Conservation (phyloP, 2,797 vertebrate genomes). For the Onychomys leucogaster region DNA sequence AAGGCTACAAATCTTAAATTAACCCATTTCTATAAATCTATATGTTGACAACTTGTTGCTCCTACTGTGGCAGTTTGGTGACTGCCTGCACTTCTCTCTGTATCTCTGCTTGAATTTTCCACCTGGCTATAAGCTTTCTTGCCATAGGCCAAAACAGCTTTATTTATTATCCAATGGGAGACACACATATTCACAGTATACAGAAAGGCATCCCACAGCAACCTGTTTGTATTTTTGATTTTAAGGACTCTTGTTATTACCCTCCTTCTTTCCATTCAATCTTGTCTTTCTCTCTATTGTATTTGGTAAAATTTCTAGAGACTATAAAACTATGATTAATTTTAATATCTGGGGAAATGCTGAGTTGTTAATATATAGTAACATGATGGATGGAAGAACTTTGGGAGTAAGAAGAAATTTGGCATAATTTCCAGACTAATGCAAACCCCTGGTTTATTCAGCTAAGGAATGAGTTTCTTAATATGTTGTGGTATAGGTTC, state of each 20-base stretch:
- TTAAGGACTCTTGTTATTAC: background rate
- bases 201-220: too few relatives aligned
- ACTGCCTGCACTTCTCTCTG: too few relatives aligned
- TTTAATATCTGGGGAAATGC: background rate
- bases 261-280: background rate
- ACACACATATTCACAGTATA: too few relatives aligned
- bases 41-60: too few relatives aligned
- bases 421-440: background rate
- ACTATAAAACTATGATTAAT: background rate
- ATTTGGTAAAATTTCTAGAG: background rate
- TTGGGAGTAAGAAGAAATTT: background rate
- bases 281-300: background rate
- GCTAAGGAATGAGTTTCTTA: background rate
- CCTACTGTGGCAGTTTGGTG: too few relatives aligned
- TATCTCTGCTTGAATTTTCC: too few relatives aligned
- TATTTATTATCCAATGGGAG: too few relatives aligned
- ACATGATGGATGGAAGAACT: background rate
- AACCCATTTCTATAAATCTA: too few relatives aligned
- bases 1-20: background rate
- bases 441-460: background rate
- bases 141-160: too few relatives aligned
- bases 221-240: background rate
- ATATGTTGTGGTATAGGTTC: background rate
- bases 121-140: too few relatives aligned
- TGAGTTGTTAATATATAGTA: background rate